Evolutionary conservation across 2,113 vertebrate species (phyloP).

Genomic region (Alethe diademata): DNA sequence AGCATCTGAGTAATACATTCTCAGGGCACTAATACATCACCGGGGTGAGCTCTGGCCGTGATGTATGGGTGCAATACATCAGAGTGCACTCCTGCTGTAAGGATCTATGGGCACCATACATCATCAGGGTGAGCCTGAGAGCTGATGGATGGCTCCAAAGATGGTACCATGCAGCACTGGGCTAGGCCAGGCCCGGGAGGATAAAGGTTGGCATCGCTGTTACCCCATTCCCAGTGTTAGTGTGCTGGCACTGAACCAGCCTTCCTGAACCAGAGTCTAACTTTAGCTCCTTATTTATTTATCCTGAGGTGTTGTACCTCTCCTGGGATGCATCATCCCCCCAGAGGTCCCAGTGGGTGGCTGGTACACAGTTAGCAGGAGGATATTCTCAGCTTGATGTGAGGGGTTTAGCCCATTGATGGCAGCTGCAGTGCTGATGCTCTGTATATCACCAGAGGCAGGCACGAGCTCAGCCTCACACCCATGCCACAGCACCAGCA

Average conservation of each 20-base stretch:
- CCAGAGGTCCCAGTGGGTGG: not conserved
- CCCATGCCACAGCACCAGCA: not conserved
- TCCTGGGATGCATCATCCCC: not conserved
- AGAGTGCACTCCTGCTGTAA: conserved; percentile 63
- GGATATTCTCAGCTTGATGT: not conserved
- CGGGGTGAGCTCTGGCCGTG: conserved; percentile 50
- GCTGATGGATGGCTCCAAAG: conserved; percentile 68
- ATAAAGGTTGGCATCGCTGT: conserved; percentile 8
- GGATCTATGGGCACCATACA: conserved; percentile 76
- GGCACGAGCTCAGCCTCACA: not conserved
- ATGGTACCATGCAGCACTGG: conserved; percentile 48
- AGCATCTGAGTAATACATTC: conserved; percentile 71
- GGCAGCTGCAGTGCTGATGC: not conserved
- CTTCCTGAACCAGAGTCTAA: not conserved
- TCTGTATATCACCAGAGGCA: not conserved
- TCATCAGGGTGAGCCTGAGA: conserved; percentile 64
- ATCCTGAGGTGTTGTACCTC: not conserved
- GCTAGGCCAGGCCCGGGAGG: conserved; percentile 41
- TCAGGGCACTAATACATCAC: conserved; percentile 75
- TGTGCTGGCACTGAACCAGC: conserved; percentile 14
- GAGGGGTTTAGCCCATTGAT: not conserved
- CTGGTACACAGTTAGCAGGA: not conserved
- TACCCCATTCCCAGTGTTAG: not conserved
- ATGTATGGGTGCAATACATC: conserved; percentile 72
- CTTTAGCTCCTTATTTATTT: conserved; percentile 9